A percentile compares a stretch with the other conserved stretches of the same genome.
These are phyloP conservation scores for Tupaia tana DNA, from an alignment of 2,113 vertebrate genomes.

Conservation along the genomic window DNA sequence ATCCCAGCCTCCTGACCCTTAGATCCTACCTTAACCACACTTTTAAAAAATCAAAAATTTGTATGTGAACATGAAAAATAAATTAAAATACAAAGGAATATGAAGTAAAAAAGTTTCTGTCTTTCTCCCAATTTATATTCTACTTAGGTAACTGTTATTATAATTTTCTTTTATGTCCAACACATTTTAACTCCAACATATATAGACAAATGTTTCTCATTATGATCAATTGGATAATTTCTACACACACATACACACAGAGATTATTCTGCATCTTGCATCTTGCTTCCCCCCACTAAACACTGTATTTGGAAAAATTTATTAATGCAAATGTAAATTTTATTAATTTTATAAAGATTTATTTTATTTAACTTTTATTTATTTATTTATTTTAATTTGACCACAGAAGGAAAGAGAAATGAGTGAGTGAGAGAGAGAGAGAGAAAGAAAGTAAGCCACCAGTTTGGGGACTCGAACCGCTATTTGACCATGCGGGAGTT, in stretches of 20 bases:
- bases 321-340: neutral
- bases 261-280: neutral
- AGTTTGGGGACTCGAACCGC: no score
- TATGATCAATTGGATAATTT: neutral
- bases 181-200: neutral
- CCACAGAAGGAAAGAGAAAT: no score
- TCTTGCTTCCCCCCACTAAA: neutral
- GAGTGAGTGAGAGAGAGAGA: no score
- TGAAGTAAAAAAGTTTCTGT: neutral
- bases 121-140: neutral
- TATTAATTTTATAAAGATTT: neutral
- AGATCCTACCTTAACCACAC: neutral
- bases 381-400: no score
- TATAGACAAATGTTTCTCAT: neutral
- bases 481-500: no score
- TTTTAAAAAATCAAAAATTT: conserved; percentile 16
- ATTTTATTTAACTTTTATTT: no score
- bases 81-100: conserved; percentile 14
- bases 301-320: neutral
- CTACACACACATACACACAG: neutral
- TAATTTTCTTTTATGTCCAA: neutral
- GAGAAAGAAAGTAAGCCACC: no score
- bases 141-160: neutral
- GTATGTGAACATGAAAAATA: neutral
- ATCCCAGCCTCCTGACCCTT: neutral